Evolutionary conservation across 2,888 invertebrate species (phyloP), one percentile per base, ranked within the genome.

Genomic region (Junonia oenone): DNA sequence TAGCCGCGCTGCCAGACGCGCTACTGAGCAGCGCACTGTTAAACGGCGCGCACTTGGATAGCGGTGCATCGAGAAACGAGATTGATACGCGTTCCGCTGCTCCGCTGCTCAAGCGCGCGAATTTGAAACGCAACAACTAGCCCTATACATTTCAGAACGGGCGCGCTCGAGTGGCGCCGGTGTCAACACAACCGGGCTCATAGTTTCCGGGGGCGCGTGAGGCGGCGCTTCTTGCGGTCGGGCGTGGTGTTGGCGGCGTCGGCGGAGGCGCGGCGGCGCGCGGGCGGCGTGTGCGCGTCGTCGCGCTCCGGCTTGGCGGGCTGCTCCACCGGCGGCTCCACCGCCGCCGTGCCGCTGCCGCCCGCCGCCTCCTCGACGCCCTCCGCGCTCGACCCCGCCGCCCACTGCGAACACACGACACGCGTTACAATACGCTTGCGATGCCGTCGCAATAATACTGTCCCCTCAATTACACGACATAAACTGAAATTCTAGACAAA

Each of bases 201-300:
- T 33, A 88, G 84, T 69, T 90, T 90, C 67, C 90, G 72, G 35
- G 89, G 89, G 51, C 90, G 78, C 14, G 88, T 88, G 64, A 90
- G 81, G 54, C 91, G 85, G 17, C 91, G 83, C 68, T 88, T 88
- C 76, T 90, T 90, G 64, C 88, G 82, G 51, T 89, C 90, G 43
- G 89, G 90, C 29, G 90, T 84, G 63, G 90, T 84, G 63, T 64
- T 17, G 78, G 37, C n/a, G 53, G 75, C 70, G 70, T 83, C 81
- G 48, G 80, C 78, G 5, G 88, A 82, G 45, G 84, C 84, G 52
- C 88, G 78, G 60, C 88, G 86, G 9, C 87, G 78, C 22, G 78
- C 62, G 13, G 83, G 78, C 61, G 87, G 81, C 14, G 79, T 78
- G 45, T 37, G 22, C 17, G 51, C 73, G 69, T 33, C 64, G 54